A percentile compares a stretch with the other conserved stretches of the same genome.
Evolutionary conservation across 2,888 invertebrate species (phyloP).

Genomic region (Eupeodes luniger): DNA sequence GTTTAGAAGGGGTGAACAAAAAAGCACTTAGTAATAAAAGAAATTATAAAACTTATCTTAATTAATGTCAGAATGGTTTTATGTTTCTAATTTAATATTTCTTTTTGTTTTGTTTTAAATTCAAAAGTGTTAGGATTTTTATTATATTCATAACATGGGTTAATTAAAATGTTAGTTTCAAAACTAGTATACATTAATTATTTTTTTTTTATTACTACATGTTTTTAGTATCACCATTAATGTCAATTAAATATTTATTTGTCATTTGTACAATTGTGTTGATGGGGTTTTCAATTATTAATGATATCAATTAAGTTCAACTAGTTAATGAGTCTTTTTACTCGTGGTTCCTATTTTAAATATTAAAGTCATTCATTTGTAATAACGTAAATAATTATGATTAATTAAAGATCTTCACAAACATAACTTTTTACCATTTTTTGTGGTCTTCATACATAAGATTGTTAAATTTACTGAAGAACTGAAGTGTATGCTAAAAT

Average conservation of each 20-base stretch:
- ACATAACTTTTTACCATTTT: not conserved
- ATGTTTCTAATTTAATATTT: not conserved
- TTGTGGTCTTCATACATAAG: not conserved
- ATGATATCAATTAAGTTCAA: too few relatives aligned
- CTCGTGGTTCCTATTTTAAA: too few relatives aligned
- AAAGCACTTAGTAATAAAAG: conserved; percentile 56
- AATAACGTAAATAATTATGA: too few relatives aligned
- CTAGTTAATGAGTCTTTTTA: too few relatives aligned
- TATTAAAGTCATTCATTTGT: too few relatives aligned
- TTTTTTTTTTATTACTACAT: not conserved
- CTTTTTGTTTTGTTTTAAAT: not conserved
- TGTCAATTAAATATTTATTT: too few relatives aligned
- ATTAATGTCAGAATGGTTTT: not conserved
- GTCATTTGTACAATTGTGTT: too few relatives aligned
- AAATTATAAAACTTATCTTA: conserved; percentile 32
- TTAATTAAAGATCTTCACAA: too few relatives aligned
- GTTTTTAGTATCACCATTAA: too few relatives aligned
- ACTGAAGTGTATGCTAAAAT: not conserved
- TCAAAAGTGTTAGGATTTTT: not conserved
- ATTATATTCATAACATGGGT: not conserved
- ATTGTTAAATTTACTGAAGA: not conserved
- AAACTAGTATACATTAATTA: not conserved
- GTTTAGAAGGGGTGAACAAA: not conserved
- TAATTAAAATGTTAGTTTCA: not conserved
- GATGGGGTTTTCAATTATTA: too few relatives aligned